Percentiles rank a stretch among this genome's conserved stretches.
Evolutionary conservation across 2,888 invertebrate species (phyloP).

Genomic region (Herminia tarsipennalis): DNA sequence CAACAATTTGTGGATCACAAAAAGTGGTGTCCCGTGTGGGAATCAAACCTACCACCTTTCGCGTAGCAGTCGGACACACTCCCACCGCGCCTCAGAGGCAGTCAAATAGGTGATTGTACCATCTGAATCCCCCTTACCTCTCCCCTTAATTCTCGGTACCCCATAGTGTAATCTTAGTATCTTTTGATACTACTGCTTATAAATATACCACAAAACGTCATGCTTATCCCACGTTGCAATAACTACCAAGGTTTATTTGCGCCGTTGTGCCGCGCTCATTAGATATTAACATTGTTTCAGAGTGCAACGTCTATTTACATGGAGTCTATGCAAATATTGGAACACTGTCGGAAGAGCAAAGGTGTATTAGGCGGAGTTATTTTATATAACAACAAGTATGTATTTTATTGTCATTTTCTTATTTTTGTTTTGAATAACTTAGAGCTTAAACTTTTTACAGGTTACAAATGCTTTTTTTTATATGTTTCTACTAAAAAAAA

Average conservation of each 20-base stretch:
- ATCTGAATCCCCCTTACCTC: too few relatives aligned
- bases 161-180: too few relatives aligned
- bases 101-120: too few relatives aligned
- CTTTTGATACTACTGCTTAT: too few relatives aligned
- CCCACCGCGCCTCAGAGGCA: too few relatives aligned
- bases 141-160: too few relatives aligned
- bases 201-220: too few relatives aligned
- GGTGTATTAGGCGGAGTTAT: conserved; percentile 94
- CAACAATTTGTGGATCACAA: too few relatives aligned
- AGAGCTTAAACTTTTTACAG: background rate
- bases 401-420: background rate
- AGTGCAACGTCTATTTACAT: conserved; percentile 94
- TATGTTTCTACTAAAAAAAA: too few relatives aligned
- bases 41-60: too few relatives aligned
- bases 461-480: background rate
- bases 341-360: conserved; percentile 91
- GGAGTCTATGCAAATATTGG: conserved; percentile 94
- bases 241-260: background rate
- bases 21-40: too few relatives aligned
- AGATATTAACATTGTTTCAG: conserved; percentile 78
- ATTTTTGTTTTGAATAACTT: background rate
- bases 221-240: background rate
- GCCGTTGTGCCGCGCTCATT: background rate
- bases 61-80: too few relatives aligned
- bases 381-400: conserved; percentile 95